A percentile compares a stretch with the other conserved stretches of the same genome.
Evolutionary conservation across 1,140 invertebrate species (phyloP).

Genomic region (Liolophura sinensis): DNA sequence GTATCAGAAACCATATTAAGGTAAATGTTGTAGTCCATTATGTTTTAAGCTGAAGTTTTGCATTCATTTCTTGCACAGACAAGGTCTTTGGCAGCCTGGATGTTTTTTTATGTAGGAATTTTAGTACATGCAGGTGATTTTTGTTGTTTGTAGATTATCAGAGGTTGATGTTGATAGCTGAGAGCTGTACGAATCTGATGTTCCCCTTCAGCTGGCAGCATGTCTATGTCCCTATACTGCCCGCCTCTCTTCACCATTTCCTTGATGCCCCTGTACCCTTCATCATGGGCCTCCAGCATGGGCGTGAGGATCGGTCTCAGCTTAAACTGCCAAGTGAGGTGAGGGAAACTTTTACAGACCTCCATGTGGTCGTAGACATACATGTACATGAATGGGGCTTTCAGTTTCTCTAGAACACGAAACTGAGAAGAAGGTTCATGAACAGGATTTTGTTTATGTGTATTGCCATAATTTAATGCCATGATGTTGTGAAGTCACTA

Average conservation of each 20-base stretch:
- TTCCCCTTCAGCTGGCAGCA: constrained; percentile 98
- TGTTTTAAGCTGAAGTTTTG: too few relatives aligned
- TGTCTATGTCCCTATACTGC: constrained; percentile 98
- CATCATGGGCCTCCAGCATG: constrained; percentile 82
- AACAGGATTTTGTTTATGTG: too few relatives aligned
- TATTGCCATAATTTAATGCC: too few relatives aligned
- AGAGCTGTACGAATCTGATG: constrained; percentile 85
- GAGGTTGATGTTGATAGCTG: constrained; percentile 94
- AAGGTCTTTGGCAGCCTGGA: background rate
- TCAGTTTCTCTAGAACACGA: too few relatives aligned
- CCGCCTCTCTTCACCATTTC: constrained; percentile 92
- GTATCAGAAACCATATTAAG: too few relatives aligned
- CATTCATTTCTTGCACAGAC: background rate
- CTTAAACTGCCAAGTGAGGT: constrained; percentile 66
- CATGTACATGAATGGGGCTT: too few relatives aligned
- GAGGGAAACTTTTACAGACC: too few relatives aligned
- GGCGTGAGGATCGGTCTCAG: constrained; percentile 60
- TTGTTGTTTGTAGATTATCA: constrained; percentile 77
- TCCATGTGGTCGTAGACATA: too few relatives aligned
- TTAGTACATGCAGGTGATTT: constrained; percentile 1
- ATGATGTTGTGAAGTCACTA: too few relatives aligned
- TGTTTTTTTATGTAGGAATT: background rate
- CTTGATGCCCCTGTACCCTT: constrained; percentile 98
- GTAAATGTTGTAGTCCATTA: too few relatives aligned
- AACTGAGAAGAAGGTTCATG: too few relatives aligned